Base-by-base conservation (phyloP, 2,113 vertebrate genomes). In the Sitta europaea region DNA sequence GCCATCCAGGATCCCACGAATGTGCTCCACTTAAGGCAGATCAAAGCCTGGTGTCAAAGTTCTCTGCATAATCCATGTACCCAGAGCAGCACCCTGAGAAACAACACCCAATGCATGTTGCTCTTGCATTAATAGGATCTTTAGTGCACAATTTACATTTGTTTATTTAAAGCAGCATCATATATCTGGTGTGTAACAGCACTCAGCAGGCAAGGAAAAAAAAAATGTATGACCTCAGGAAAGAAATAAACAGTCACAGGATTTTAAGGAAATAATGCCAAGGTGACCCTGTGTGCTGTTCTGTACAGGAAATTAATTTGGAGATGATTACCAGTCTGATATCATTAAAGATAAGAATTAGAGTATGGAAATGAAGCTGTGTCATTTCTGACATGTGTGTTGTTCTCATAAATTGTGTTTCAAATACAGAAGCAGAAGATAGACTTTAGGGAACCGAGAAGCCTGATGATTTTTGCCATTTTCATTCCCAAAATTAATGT, bases 1-100 rank as follows among this genome's bases (percentile, higher is more conserved):
- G 75, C 54, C 50, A 50, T 27, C 50, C 96, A 59, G 80, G 65
- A 79, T 59, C 67, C 38, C 67, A 59, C 0, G 1, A 3, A 54
- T 15, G 62, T 0, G 6, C 43, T 80, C 75, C 73, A 29, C 73
- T 85, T 54, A 50, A 75, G 1, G 33, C 10, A 94, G 89, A 95
- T 96, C 91, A 96, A 95, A 96, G 94, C 2, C 72, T 92, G 65
- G 38, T 78, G 86, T 61, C 93, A 95, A 87, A 94, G 84, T 96
- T 94, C 91, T 88, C 70, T 86, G 87, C 80, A 73, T 76, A 76
- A 92, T 58, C 45, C 83, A 87, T 22, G 40, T 4, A 40, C 85
- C 67, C 65, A 61, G 45, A 91, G 14, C 33, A 65, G 16, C 61
- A 81, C 9, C 84, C 72, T 63, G 80, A 79, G 77, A 71, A 85